phyloP scores from a whole-genome alignment of 2,113 vertebrate genomes.

The Addax nasomaculatus region DNA sequence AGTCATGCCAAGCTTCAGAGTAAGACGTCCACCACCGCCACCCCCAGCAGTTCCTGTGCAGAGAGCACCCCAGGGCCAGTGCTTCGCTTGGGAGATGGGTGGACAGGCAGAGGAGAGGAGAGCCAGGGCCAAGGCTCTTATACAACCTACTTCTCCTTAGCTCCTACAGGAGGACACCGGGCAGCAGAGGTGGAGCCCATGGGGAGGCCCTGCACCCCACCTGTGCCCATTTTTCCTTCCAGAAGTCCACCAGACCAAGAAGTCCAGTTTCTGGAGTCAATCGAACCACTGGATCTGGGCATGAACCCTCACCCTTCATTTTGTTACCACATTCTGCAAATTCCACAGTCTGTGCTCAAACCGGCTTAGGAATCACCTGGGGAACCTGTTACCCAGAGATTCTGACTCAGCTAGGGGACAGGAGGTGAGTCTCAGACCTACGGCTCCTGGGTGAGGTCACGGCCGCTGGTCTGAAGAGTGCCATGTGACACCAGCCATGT shows the following conservation, averaged over 20 bases:
- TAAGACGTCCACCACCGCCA: accelerated
- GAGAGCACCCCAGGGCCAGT: background rate
- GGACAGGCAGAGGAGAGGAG: background rate
- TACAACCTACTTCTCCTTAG: background rate
- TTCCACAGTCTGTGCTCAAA: background rate
- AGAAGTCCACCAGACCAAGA: background rate
- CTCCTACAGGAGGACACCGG: background rate
- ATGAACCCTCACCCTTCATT: background rate
- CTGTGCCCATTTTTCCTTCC: background rate
- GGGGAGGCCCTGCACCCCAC: background rate
- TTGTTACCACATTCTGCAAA: background rate
- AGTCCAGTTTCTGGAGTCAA: background rate
- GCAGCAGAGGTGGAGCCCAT: background rate
- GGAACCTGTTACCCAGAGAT: background rate
- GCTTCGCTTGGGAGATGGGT: background rate
- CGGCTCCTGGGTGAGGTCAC: background rate
- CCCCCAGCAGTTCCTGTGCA: background rate
- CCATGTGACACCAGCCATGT: background rate
- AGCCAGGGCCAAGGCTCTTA: accelerated
- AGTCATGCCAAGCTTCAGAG: background rate
- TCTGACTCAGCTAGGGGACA: accelerated
- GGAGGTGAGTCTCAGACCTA: background rate
- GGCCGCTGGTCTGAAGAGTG: background rate
- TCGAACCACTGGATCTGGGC: accelerated
- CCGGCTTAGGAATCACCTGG: accelerated